Percentiles rank a stretch among this genome's conserved stretches.
These are phyloP conservation scores for Micrastur ruficollis DNA, from an alignment of 2,797 vertebrate species.

Conservation along the genomic window DNA sequence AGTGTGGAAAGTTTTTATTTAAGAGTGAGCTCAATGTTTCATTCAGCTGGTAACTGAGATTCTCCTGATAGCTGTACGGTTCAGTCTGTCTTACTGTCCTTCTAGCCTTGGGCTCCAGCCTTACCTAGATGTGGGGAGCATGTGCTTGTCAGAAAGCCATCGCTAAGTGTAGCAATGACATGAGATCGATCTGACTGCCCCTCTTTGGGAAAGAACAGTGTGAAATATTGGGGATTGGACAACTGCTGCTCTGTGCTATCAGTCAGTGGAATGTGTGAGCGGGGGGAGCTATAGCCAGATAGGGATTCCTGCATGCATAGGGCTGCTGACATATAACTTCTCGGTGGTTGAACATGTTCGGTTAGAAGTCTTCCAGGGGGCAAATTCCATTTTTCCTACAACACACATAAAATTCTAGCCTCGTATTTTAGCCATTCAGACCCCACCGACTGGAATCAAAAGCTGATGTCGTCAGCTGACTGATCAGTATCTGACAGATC, in stretches of 20 bases:
- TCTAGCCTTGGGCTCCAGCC: not conserved
- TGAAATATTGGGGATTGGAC: not conserved
- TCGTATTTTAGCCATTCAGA: not conserved
- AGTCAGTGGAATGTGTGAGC: not conserved
- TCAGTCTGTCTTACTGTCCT: not conserved
- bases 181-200: not conserved
- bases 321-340: not conserved
- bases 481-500: accelerated
- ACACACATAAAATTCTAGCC: too few relatives aligned
- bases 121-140: not conserved
- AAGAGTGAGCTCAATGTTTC: not conserved
- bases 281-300: not conserved
- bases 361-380: not conserved
- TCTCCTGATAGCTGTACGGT: not conserved
- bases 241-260: not conserved
- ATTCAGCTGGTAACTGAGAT: not conserved
- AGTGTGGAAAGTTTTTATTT: not conserved
- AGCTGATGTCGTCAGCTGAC: not conserved
- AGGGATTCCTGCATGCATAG: accelerated
- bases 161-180: accelerated
- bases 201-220: not conserved
- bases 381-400: not conserved
- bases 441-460: too few relatives aligned
- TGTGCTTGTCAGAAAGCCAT: not conserved
- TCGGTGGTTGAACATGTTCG: accelerated